Evolutionary conservation across 2,888 invertebrate species (phyloP).

Genomic region (Alviniconcha strummeri): DNA sequence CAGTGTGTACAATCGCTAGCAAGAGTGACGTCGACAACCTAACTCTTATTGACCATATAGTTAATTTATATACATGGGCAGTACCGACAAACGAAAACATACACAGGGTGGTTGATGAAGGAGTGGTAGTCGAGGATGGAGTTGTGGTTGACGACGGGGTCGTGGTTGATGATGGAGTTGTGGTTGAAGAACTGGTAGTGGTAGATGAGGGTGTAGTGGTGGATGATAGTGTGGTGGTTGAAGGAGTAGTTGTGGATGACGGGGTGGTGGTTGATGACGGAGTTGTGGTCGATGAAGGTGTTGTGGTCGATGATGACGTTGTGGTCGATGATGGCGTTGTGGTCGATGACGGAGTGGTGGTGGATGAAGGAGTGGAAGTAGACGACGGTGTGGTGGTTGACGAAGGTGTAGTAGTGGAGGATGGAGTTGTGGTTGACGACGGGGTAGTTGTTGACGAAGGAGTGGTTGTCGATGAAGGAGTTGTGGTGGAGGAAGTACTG

Average conservation of each 20-base stretch:
- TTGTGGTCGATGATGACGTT: background rate
- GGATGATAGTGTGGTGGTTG: background rate
- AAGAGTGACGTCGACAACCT: no score
- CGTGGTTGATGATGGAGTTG: background rate
- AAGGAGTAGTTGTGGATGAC: background rate
- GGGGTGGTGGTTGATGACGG: background rate
- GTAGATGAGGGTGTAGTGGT: background rate
- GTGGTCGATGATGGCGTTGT: background rate
- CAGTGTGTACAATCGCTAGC: no score
- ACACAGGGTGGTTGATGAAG: background rate
- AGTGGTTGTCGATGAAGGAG: background rate
- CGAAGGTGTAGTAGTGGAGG: background rate
- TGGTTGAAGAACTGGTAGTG: background rate
- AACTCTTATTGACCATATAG: no score
- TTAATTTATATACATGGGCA: no score
- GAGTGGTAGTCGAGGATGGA: background rate
- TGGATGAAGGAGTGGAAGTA: conserved; percentile 2
- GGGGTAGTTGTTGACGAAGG: background rate
- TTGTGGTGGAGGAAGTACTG: background rate
- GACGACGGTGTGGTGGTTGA: conserved; percentile 8
- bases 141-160: background rate
- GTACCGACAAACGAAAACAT: no score
- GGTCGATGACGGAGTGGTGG: background rate
- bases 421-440: background rate
- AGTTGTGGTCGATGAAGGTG: background rate